Percentiles rank a stretch among this genome's conserved stretches.
phyloP scores from a whole-genome alignment of 1,140 invertebrate genomes.

The Neuroterus valhalla region DNA sequence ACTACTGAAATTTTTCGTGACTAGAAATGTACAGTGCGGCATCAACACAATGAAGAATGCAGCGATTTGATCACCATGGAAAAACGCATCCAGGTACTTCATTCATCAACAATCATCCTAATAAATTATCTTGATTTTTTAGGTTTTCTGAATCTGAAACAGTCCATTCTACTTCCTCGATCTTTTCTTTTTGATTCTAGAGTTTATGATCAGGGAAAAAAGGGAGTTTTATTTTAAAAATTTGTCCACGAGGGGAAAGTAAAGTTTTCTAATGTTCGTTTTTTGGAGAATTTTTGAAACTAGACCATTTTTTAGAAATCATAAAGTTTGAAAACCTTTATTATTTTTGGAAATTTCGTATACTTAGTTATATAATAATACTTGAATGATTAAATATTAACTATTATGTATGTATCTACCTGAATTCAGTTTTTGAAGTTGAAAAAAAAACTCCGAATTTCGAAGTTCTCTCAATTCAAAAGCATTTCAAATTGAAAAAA shows the following conservation, averaged over 20 bases:
- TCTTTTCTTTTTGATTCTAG: slow-evolving; percentile 45
- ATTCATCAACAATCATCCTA: slow-evolving; percentile 55
- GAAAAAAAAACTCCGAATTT: too few species aligned
- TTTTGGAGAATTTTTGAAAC: slow-evolving; percentile 33
- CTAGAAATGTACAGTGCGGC: slow-evolving; percentile 91
- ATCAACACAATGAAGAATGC: slow-evolving; percentile 95
- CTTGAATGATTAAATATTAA: too few species aligned
- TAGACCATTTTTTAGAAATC: background rate
- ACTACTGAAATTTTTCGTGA: slow-evolving; percentile 57
- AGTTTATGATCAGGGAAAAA: slow-evolving; percentile 45
- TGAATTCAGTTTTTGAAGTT: too few species aligned
- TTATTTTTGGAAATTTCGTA: too few species aligned
- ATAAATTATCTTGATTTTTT: slow-evolving; percentile 39
- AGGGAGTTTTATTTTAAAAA: too few species aligned
- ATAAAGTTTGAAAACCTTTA: background rate
- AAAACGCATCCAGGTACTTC: slow-evolving; percentile 86
- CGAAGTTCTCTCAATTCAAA: too few species aligned
- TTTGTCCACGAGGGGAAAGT: slow-evolving; percentile 11
- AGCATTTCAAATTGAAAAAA: too few species aligned
- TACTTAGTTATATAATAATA: too few species aligned
- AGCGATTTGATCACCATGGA: slow-evolving; percentile 95
- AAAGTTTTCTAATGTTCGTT: too few species aligned
- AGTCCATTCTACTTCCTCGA: slow-evolving; percentile 6
- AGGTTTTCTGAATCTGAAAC: slow-evolving; percentile 27
- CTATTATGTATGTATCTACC: too few species aligned